phyloP scores from a whole-genome alignment of 2,797 vertebrate genomes.

The Micropoecilia bifurca region DNA sequence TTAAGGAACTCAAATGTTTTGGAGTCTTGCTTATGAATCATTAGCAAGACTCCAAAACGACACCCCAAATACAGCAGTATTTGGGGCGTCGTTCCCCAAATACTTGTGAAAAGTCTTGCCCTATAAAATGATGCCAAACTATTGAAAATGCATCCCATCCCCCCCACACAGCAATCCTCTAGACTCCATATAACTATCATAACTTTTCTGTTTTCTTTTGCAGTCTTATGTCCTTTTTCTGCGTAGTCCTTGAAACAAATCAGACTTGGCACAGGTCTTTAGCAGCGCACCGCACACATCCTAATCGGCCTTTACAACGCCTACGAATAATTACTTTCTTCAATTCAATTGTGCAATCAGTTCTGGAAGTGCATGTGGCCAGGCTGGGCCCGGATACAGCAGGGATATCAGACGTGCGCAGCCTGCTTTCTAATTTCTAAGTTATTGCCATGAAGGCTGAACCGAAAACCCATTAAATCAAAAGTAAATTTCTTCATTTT shows the following conservation, averaged over 20 bases:
- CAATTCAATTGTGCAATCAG: constrained; percentile 57
- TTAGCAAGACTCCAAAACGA: no score
- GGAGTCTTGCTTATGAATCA: not conserved
- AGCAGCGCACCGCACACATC: constrained; percentile 32
- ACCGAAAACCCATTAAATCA: constrained; percentile 65
- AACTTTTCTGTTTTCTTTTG: constrained; percentile 7
- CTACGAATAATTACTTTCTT: constrained; percentile 68
- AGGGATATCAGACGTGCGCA: constrained; percentile 63
- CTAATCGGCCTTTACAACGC: constrained; percentile 34
- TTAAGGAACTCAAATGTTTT: not conserved
- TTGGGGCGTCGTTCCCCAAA: not conserved
- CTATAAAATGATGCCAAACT: not conserved
- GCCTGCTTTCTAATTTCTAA: constrained; percentile 57
- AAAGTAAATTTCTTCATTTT: constrained; percentile 44
- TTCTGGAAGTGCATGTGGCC: constrained; percentile 41
- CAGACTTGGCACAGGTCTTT: constrained; percentile 19
- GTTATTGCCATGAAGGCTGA: constrained; percentile 55
- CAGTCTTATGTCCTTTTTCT: not conserved
- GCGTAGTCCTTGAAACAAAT: constrained; percentile 15
- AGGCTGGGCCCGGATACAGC: constrained; percentile 35
- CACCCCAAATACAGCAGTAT: not conserved
- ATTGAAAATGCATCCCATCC: not conserved
- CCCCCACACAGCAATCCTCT: not conserved
- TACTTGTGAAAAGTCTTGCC: not conserved
- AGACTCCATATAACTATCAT: not conserved